A percentile compares a stretch with the other conserved stretches of the same genome.
These are phyloP conservation scores for Synodontis membranacea DNA, from an alignment of 2,113 vertebrate species.

Conservation along the genomic window DNA sequence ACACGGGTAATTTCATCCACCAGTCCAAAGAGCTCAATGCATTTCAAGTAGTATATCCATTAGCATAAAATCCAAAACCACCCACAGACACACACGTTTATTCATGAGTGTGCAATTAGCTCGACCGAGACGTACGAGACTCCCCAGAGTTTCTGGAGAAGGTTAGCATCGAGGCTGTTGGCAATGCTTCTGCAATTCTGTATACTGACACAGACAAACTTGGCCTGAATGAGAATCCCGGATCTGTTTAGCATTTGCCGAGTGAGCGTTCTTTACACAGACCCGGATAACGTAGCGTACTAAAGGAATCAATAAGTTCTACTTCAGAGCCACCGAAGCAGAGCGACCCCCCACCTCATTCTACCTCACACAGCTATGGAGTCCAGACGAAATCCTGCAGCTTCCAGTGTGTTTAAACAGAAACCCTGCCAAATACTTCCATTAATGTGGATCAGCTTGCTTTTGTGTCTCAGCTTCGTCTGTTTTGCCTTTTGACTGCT, in stretches of 20 bases:
- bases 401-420: constrained; percentile 35
- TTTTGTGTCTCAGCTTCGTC: constrained; percentile 20
- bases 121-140: not conserved
- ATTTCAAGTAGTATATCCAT: constrained; percentile 4
- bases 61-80: constrained; percentile 1
- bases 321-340: constrained; percentile 23
- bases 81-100: constrained; percentile 2
- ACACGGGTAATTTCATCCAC: not conserved
- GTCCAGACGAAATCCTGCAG: constrained; percentile 26
- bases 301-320: constrained; percentile 29
- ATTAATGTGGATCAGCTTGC: constrained; percentile 35
- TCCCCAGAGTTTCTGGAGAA: constrained; percentile 30
- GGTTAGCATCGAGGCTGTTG: constrained; percentile 18
- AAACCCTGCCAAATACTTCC: constrained; percentile 28
- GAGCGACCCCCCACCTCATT: constrained; percentile 23
- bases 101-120: constrained; percentile 18
- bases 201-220: constrained; percentile 26
- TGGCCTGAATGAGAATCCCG: constrained; percentile 9
- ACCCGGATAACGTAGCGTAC: not conserved
- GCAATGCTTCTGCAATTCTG: constrained; percentile 12
- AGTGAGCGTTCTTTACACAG: constrained; percentile 5
- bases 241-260: constrained; percentile 26
- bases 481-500: constrained; percentile 30
- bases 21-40: not conserved
- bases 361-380: constrained; percentile 28